These are phyloP conservation scores for Nemopilema nomurai DNA, from an alignment of 30 jellyfish, hydroid and myxozoan genomes.

Conservation along the genomic window DNA sequence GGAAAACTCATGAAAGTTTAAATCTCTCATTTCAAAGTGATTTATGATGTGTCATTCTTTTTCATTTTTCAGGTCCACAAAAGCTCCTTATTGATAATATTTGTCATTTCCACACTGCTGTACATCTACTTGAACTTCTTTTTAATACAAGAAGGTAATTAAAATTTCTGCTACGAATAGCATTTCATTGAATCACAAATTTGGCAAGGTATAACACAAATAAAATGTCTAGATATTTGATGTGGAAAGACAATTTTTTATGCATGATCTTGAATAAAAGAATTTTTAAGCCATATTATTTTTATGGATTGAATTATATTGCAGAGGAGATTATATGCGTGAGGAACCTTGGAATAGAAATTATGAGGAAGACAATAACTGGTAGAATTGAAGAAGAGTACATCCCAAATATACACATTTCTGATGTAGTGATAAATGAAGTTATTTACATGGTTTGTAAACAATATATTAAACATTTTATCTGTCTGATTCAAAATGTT, in stretches of 20 bases:
- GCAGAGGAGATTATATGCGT: slow-evolving; percentile 33
- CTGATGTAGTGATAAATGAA: slow-evolving; percentile 48
- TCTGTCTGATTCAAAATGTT: too few species aligned
- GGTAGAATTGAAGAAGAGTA: slow-evolving; percentile 36
- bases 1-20: too few species aligned
- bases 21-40: too few species aligned
- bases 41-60: too few species aligned
- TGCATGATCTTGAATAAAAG: too few species aligned
- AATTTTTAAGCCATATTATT: too few species aligned
- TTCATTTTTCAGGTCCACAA: neutral
- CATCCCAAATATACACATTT: slow-evolving; percentile 20
- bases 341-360: slow-evolving; percentile 47
- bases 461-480: neutral
- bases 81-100: neutral
- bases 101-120: neutral
- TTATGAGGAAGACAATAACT: slow-evolving; percentile 13
- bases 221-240: too few species aligned
- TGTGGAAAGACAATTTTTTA: too few species aligned
- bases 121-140: neutral
- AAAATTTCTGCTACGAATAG: too few species aligned
- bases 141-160: slow-evolving; percentile 5
- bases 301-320: too few species aligned
- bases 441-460: slow-evolving; percentile 17
- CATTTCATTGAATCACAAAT: too few species aligned
- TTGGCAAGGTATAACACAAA: too few species aligned